A percentile compares a stretch with the other conserved stretches of the same genome.
phyloP scores from a whole-genome alignment of 2,113 vertebrate species.

The Trachemys scripta region DNA sequence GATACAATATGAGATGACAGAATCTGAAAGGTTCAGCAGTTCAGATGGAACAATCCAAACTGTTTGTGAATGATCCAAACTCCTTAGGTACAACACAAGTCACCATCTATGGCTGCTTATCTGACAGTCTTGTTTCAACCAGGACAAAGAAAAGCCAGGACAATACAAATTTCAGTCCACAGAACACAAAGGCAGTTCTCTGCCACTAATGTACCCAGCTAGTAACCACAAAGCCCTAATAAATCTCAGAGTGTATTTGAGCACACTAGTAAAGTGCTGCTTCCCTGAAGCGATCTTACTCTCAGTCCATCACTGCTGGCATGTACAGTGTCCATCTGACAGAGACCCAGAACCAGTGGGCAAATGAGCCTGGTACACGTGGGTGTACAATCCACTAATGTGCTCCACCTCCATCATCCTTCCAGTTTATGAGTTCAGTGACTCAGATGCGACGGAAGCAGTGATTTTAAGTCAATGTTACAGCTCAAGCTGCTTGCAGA shows the following conservation, averaged over 20 bases:
- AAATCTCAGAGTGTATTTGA: not conserved
- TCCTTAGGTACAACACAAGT: not conserved
- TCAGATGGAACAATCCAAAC: not conserved
- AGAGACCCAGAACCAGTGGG: not conserved
- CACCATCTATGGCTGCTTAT: not conserved
- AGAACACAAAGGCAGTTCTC: not conserved
- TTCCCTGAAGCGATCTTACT: not conserved
- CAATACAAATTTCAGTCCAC: not conserved
- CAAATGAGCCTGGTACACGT: not conserved
- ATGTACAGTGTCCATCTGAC: not conserved
- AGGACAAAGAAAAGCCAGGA: not conserved
- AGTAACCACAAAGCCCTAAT: not conserved
- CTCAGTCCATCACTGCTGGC: not conserved
- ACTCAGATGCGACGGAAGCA: rapidly evolving
- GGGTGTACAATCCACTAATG: not conserved
- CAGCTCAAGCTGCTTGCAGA: conserved; percentile 40
- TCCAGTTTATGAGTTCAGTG: not conserved
- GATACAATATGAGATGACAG: not conserved
- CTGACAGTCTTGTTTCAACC: rapidly evolving
- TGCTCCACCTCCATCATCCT: not conserved
- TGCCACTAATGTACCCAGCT: not conserved
- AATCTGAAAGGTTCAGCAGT: not conserved
- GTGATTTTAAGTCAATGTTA: conserved; percentile 45
- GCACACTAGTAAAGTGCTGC: not conserved
- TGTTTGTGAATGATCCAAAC: not conserved